Base-by-base conservation (phyloP, 1,140 invertebrate species). In the Goniozus legneri region DNA sequence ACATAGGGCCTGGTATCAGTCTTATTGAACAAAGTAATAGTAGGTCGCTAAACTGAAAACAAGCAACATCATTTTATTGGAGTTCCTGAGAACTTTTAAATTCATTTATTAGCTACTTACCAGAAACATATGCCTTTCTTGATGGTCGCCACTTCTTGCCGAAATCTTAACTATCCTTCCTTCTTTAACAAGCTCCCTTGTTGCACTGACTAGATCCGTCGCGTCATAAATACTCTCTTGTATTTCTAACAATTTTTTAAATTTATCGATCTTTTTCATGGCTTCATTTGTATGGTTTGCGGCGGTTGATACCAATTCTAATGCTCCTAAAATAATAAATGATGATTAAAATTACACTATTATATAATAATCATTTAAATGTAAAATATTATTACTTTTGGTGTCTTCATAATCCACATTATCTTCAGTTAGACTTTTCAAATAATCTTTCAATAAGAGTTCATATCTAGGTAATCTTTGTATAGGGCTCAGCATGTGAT, bases 401-500 rank as follows among this genome's bases (percentile, higher is more conserved):
- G 85, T 84, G 58, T 88, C 82, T 49, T 80, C 70, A 56, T 84
- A 86, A 70, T 89, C 87, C 2, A 75, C 71, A 56, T 77, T 81
- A 39, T 79, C 78, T 44, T 71, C 58, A 8, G 77, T 64, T 15
- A 88, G 75, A 57, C 83, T 76, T 56, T 79, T 80, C 16, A 84
- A 65, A 61, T 89, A 87, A 59, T 83, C 79, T 69, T 85, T 80
- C 4, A 89, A 65, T 0, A 89, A 66, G 2, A 89, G 64, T 54
- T 81, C 78, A 62, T 88, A 88, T 60, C 83, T 78, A 8, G 86
- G 85, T 50, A 88, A 81, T 60, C 86, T 74, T 62, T 89, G 87
- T 47, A 89, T 83, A 1, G 87, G 87, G 71, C 87, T 88, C 19
- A 89, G 69, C 84, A 89, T 86, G 54, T 85, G 87, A 73, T 88